Evolutionary conservation across 1,140 invertebrate genomes (phyloP).

Genomic region (Paramacrobiotus metropolitanus): DNA sequence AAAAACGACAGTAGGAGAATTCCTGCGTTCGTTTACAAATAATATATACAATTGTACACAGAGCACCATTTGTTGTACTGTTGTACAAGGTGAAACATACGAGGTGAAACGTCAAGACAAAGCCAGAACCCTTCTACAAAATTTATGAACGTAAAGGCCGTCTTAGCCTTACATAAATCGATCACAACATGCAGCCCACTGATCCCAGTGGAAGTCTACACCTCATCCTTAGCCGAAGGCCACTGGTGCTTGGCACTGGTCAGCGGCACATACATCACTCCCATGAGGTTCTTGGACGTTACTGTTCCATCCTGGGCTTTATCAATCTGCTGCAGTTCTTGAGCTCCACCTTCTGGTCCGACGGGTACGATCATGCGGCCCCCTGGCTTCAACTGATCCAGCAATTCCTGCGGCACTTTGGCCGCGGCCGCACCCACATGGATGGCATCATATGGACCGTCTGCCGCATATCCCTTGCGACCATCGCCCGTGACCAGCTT

Average conservation of each 20-base stretch:
- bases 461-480: conserved; percentile 39
- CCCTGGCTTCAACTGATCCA: conserved; percentile 47
- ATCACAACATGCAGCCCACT: too few species aligned
- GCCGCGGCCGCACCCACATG: conserved; percentile 77
- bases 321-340: conserved; percentile 63
- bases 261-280: conserved; percentile 85
- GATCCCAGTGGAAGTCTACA: too few species aligned
- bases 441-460: conserved; percentile 67
- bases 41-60: too few species aligned
- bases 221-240: too few species aligned
- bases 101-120: too few species aligned
- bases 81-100: too few species aligned
- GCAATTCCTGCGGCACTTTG: conserved; percentile 40
- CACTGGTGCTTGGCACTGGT: conserved; percentile 59
- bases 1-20: too few species aligned
- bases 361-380: conserved; percentile 76
- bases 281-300: conserved; percentile 56
- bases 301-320: conserved; percentile 57
- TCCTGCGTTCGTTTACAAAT: too few species aligned
- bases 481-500: conserved; percentile 59
- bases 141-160: too few species aligned
- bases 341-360: conserved; percentile 51
- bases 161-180: too few species aligned
- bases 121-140: too few species aligned
- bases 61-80: too few species aligned